phyloP scores from a whole-genome alignment of 2,888 invertebrate genomes.

The Lasioglossum oenotherae region DNA sequence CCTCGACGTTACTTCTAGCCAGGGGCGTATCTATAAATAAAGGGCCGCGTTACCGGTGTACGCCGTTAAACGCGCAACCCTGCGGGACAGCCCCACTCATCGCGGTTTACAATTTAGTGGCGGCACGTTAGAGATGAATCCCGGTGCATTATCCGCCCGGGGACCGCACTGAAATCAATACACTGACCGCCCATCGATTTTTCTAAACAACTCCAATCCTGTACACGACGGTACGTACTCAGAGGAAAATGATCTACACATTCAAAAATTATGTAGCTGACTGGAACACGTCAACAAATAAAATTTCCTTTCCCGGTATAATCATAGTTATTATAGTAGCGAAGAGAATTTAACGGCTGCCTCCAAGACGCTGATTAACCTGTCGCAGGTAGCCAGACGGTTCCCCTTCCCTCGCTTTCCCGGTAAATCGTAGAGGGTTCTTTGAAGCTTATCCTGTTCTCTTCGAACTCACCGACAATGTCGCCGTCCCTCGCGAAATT shows the following conservation, averaged over 20 bases:
- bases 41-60: slow-evolving; percentile 13
- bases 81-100: slow-evolving; percentile 46
- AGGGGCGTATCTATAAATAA: slow-evolving; percentile 52
- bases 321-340: not conserved
- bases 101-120: slow-evolving; percentile 52
- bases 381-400: slow-evolving; percentile 5
- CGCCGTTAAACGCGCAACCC: slow-evolving; percentile 52
- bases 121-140: slow-evolving; percentile 31
- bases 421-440: slow-evolving; percentile 17
- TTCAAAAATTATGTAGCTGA: not conserved
- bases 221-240: not conserved
- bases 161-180: not conserved
- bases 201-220: not conserved
- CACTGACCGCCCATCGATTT: not conserved
- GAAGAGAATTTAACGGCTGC: not conserved
- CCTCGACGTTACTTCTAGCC: slow-evolving; percentile 33
- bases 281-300: no score
- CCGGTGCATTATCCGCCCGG: slow-evolving; percentile 23
- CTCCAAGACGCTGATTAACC: slow-evolving; percentile 17
- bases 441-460: slow-evolving; percentile 4
- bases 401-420: not conserved
- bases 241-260: not conserved
- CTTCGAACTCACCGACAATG: no score
- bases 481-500: slow-evolving; percentile 12
- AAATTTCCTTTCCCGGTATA: not conserved